These are phyloP conservation scores for Spondyliosoma cantharus DNA, from an alignment of 2,797 vertebrate genomes.

Conservation along the genomic window DNA sequence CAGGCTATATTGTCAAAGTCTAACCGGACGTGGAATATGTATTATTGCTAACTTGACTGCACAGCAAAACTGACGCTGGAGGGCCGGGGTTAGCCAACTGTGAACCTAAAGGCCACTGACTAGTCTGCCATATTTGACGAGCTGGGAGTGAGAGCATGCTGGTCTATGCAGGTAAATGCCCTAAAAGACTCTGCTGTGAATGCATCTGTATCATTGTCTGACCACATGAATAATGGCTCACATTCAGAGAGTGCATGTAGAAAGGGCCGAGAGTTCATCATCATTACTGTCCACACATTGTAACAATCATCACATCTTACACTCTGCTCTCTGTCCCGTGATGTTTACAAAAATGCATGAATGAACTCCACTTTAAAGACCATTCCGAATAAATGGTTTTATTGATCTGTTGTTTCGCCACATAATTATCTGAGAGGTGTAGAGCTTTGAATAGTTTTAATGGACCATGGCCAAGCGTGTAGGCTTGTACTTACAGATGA, in stretches of 20 bases:
- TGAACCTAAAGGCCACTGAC: too few species aligned
- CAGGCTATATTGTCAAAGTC: too few species aligned
- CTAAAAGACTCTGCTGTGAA: neutral
- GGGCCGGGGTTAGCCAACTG: too few species aligned
- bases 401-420: conserved; percentile 80
- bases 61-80: too few species aligned
- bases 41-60: too few species aligned
- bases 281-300: conserved; percentile 31
- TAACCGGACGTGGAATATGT: too few species aligned
- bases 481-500: conserved; percentile 65
- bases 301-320: conserved; percentile 55
- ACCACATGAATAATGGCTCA: neutral
- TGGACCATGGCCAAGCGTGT: conserved; percentile 63
- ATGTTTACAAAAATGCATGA: conserved; percentile 71
- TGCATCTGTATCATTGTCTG: neutral
- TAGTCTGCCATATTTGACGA: too few species aligned
- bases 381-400: conserved; percentile 70
- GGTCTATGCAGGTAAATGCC: neutral
- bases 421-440: conserved; percentile 74
- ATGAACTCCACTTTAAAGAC: conserved; percentile 72
- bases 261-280: conserved; percentile 60
- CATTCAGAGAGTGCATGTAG: conserved; percentile 11
- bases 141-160: too few species aligned
- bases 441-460: conserved; percentile 76
- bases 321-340: conserved; percentile 39